phyloP scores from a whole-genome alignment of 2,888 invertebrate genomes.

The Adela reaumurella region DNA sequence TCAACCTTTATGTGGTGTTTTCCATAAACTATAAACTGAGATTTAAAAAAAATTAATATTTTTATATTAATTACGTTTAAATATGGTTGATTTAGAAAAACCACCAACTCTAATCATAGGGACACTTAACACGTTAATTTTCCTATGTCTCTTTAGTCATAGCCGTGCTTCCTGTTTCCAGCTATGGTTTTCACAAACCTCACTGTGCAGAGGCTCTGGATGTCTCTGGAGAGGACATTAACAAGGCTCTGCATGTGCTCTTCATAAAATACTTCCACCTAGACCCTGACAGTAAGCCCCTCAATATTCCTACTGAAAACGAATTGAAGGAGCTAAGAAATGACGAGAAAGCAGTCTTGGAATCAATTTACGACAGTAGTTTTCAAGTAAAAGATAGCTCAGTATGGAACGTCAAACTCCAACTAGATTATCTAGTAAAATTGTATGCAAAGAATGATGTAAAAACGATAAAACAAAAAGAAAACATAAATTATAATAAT shows the following conservation, averaged over 20 bases:
- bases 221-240: constrained; percentile 64
- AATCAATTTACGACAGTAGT: constrained; percentile 71
- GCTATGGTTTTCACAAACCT: constrained; percentile 69
- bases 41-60: no score
- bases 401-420: constrained; percentile 68
- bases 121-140: no score
- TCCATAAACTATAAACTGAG: no score
- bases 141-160: no score
- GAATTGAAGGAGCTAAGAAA: constrained; percentile 62
- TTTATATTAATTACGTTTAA: no score
- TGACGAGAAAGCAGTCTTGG: constrained; percentile 71
- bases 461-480: constrained; percentile 30
- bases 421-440: constrained; percentile 63
- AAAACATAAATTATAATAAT: constrained; percentile 29
- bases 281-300: constrained; percentile 30
- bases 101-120: no score
- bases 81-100: no score
- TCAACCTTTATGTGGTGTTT: no score
- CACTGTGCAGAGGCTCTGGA: constrained; percentile 75
- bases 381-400: constrained; percentile 68
- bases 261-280: constrained; percentile 67
- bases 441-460: constrained; percentile 50
- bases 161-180: no score
- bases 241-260: constrained; percentile 66
- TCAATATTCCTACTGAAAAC: constrained; percentile 37